These are phyloP conservation scores for Trachelus tabidus DNA, from an alignment of 2,888 invertebrate genomes.

Conservation along the genomic window DNA sequence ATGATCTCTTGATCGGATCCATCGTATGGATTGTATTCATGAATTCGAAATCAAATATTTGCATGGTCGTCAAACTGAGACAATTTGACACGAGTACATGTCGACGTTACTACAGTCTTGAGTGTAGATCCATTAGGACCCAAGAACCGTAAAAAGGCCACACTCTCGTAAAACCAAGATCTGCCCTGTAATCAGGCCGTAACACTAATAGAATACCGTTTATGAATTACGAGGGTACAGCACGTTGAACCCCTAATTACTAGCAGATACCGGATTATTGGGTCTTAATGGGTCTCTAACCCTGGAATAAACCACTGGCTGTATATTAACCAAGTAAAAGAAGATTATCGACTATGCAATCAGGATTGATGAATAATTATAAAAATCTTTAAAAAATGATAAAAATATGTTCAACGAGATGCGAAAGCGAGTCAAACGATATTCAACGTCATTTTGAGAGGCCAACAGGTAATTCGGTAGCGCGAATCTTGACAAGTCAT, in stretches of 20 bases:
- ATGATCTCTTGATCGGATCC: not conserved
- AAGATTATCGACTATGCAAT: not conserved
- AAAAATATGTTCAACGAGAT: not conserved
- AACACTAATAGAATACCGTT: slow-evolving; percentile 54
- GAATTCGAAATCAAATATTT: not conserved
- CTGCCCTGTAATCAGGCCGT: slow-evolving; percentile 14
- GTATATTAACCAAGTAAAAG: not conserved
- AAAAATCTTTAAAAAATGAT: not conserved
- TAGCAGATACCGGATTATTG: slow-evolving; percentile 37
- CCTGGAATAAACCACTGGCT: not conserved
- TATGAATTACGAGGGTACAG: slow-evolving; percentile 47
- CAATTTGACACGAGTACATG: not conserved
- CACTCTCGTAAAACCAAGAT: not conserved
- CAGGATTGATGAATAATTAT: not conserved
- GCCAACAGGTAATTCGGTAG: not conserved
- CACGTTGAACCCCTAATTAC: slow-evolving; percentile 48
- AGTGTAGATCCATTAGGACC: not conserved
- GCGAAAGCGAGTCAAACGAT: not conserved
- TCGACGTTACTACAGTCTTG: not conserved
- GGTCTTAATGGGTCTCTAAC: not conserved
- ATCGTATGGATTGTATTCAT: not conserved
- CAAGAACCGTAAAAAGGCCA: not conserved
- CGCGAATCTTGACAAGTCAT: slow-evolving; percentile 49
- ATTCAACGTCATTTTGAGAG: not conserved
- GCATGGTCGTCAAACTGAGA: not conserved